These are phyloP conservation scores for Pachyramphus minor DNA, from an alignment of 2,113 vertebrate species.

Conservation along the genomic window DNA sequence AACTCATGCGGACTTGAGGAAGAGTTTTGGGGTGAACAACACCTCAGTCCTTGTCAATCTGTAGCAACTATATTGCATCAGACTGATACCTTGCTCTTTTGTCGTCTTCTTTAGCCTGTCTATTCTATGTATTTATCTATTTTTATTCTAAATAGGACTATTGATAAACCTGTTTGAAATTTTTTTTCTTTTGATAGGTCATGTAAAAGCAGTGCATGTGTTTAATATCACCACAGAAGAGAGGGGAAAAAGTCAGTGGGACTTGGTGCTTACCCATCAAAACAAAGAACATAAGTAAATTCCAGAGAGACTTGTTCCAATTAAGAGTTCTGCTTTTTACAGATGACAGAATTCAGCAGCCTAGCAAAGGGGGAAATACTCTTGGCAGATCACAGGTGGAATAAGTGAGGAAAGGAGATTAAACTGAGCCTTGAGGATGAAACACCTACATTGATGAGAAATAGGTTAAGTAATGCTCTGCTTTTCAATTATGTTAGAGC, in stretches of 20 bases:
- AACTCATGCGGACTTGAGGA: not conserved
- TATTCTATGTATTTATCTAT: not conserved
- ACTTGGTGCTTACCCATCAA: not conserved
- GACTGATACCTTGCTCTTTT: not conserved
- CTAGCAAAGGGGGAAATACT: not conserved
- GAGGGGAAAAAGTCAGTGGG: not conserved
- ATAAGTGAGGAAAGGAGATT: not conserved
- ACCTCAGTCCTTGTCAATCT: not conserved
- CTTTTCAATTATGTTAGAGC: slow-evolving; percentile 27
- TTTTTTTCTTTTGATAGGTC: not conserved
- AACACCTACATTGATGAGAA: slow-evolving; percentile 1
- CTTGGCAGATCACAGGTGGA: not conserved
- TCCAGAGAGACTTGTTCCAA: not conserved
- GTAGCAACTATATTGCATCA: not conserved
- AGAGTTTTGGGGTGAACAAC: not conserved
- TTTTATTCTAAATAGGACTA: not conserved
- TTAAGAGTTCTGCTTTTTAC: not conserved
- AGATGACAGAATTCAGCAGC: not conserved
- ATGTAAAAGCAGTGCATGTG: not conserved
- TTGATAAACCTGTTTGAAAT: not conserved
- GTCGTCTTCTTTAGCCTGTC: not conserved
- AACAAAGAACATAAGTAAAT: not conserved
- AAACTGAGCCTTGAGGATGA: slow-evolving; percentile 21
- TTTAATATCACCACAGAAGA: not conserved
- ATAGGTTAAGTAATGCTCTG: not conserved